Evolutionary conservation across 1,140 invertebrate genomes (phyloP), one percentile per base, ranked within the genome.

Genomic region (Megalopta genalis): DNA sequence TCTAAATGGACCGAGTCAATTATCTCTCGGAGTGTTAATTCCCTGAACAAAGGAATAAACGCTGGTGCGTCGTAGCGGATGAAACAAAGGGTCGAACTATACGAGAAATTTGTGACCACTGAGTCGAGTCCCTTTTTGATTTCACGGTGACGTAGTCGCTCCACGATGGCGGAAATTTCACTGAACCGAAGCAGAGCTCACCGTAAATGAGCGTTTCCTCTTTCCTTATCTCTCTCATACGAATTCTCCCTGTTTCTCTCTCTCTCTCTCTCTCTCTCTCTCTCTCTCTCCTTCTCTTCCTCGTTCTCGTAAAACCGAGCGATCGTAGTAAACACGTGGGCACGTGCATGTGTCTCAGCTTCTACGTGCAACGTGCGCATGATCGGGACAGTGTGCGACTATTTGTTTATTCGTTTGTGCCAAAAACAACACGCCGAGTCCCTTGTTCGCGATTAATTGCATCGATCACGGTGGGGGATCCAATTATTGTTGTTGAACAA

Each of bases 291-390:
- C 25, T 10, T 7, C 8, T 49, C 42, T 23, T 14, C 23, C 60
- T 18, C 60, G 54, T 57, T 57, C 21, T 73, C 78, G 80, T 85
- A 85, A 85, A 85, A 72, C 63, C 70, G 37, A 12, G 46, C 32
- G 57, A 7, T 54, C 49, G 59, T 85, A 81, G 74, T 74, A 85
- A 84, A 84, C 82, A 77, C 46, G 49, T 70, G 63, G 9, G 46
- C 49, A 21, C 65, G 39, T 52, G 70, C 52, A 71, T 63, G 74
- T 27, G 32, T n/a, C 37, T 64, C 54, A 23, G 66, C 10, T 23
- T 60, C 54, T 18, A 21, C 21, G 37, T 23, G 65, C 21, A 52
- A 1, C 52, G 23, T n/a, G 27, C 63, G 59, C 64, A 62, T 67
- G 60, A 52, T 23, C 27, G 7, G 21, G 54, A 57, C 21, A 12